Percentiles rank a stretch among this genome's conserved stretches.
Evolutionary conservation across 2,113 vertebrate genomes (phyloP).

Genomic region (Copsychus sechellarum): DNA sequence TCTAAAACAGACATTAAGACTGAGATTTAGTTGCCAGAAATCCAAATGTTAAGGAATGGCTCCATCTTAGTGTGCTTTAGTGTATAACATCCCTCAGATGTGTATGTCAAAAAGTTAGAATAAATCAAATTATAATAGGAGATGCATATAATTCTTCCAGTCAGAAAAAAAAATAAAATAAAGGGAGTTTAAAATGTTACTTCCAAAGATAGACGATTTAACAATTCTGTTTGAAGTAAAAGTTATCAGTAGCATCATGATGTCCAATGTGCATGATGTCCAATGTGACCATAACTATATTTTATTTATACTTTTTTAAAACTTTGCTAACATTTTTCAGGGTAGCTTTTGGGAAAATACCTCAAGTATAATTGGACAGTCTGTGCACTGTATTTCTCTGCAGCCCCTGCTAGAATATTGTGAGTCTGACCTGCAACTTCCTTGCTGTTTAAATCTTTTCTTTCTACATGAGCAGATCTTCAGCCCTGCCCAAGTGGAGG

Average conservation of each 20-base stretch:
- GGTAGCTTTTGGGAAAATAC: not conserved
- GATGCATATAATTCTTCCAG: not conserved
- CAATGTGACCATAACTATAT: not conserved
- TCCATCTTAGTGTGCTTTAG: conserved; percentile 64
- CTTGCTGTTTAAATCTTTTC: not conserved
- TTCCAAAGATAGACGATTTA: not conserved
- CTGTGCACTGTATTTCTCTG: not conserved
- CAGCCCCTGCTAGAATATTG: not conserved
- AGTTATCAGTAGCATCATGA: not conserved
- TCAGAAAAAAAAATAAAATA: not conserved
- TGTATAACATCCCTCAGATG: conserved; percentile 53
- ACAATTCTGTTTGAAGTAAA: not conserved
- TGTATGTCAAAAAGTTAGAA: not conserved
- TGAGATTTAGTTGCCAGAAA: not conserved
- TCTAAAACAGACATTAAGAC: not conserved
- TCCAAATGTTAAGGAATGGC: conserved; percentile 63
- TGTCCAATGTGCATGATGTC: not conserved
- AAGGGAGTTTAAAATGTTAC: not conserved
- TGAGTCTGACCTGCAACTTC: not conserved
- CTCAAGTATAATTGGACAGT: not conserved
- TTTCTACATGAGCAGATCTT: not conserved
- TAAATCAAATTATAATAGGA: not conserved
- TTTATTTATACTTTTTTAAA: not conserved
- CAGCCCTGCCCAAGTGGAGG: not conserved
- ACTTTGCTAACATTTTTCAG: not conserved